These are phyloP conservation scores for Steatocranus sp. DNA, from an alignment of 2,797 vertebrate species.

Conservation along the genomic window DNA sequence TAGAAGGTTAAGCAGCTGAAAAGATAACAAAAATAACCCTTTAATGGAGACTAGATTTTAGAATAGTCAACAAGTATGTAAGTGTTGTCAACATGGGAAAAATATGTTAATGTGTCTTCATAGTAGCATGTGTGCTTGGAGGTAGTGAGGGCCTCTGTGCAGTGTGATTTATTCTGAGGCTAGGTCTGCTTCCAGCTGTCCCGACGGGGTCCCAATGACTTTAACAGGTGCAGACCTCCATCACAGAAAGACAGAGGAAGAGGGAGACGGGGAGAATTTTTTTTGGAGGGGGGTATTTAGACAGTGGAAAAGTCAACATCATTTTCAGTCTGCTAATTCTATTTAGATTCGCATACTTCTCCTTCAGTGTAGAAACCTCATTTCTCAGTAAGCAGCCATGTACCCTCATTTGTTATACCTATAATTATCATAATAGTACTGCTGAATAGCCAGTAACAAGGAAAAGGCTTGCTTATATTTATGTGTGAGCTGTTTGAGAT, in stretches of 20 bases:
- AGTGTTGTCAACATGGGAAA: slow-evolving; percentile 2
- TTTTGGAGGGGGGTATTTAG: background rate
- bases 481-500: background rate
- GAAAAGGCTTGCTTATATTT: background rate
- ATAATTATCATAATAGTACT: background rate
- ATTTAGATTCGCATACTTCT: slow-evolving; percentile 34
- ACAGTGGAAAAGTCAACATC: slow-evolving; percentile 68
- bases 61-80: background rate
- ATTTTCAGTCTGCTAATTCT: slow-evolving; percentile 62
- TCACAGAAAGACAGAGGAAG: slow-evolving; percentile 15
- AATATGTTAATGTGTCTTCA: slow-evolving; percentile 4
- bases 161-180: slow-evolving; percentile 57
- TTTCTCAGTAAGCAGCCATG: background rate
- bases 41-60: background rate
- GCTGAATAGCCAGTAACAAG: background rate
- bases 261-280: background rate
- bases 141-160: background rate
- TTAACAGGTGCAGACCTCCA: slow-evolving; percentile 65
- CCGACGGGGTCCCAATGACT: slow-evolving; percentile 59
- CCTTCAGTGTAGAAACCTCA: background rate
- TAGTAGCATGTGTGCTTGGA: slow-evolving; percentile 6
- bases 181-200: slow-evolving; percentile 49
- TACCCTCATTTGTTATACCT: background rate
- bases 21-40: background rate
- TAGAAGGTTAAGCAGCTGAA: background rate